Evolutionary conservation across 1,140 invertebrate species (phyloP).

Genomic region (Danaus plexippus): DNA sequence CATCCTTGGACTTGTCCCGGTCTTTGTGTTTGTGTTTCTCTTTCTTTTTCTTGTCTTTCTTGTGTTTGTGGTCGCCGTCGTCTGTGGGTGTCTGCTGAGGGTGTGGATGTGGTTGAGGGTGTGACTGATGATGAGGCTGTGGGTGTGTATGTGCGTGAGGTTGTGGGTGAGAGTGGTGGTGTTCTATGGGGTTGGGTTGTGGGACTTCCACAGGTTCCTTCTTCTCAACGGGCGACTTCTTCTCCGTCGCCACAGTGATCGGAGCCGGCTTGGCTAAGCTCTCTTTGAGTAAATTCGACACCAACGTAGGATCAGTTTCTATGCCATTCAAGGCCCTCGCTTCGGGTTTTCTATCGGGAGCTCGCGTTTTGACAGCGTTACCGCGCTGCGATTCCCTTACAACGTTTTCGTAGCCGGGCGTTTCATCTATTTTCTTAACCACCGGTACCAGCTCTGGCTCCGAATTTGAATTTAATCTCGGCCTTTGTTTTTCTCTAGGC

Average conservation of each 20-base stretch:
- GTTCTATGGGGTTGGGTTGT: slow-evolving; percentile 14
- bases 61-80: slow-evolving; percentile 50
- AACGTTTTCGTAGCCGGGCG: slow-evolving; percentile 57
- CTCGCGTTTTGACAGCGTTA: slow-evolving; percentile 32
- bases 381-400: slow-evolving; percentile 52
- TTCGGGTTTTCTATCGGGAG: slow-evolving; percentile 34
- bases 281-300: slow-evolving; percentile 66
- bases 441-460: slow-evolving; percentile 58
- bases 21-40: slow-evolving; percentile 72
- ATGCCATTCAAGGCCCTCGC: slow-evolving; percentile 49
- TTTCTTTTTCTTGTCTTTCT: slow-evolving; percentile 70
- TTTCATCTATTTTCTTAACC: slow-evolving; percentile 63
- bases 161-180: slow-evolving; percentile 16
- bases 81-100: slow-evolving; percentile 27
- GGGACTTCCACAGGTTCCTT: slow-evolving; percentile 33
- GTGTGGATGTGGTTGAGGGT: slow-evolving; percentile 11
- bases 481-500: slow-evolving; percentile 44
- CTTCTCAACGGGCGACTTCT: slow-evolving; percentile 47
- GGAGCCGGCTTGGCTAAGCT: slow-evolving; percentile 58
- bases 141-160: slow-evolving; percentile 21
- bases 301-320: slow-evolving; percentile 64
- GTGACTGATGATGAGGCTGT: slow-evolving; percentile 12
- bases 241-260: slow-evolving; percentile 50
- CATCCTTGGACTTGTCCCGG: slow-evolving; percentile 63
- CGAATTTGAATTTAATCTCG: slow-evolving; percentile 40